A percentile compares a stretch with the other conserved stretches of the same genome.
These are phyloP conservation scores for Hyalella azteca DNA, from an alignment of 2,888 invertebrate species.

Conservation along the genomic window DNA sequence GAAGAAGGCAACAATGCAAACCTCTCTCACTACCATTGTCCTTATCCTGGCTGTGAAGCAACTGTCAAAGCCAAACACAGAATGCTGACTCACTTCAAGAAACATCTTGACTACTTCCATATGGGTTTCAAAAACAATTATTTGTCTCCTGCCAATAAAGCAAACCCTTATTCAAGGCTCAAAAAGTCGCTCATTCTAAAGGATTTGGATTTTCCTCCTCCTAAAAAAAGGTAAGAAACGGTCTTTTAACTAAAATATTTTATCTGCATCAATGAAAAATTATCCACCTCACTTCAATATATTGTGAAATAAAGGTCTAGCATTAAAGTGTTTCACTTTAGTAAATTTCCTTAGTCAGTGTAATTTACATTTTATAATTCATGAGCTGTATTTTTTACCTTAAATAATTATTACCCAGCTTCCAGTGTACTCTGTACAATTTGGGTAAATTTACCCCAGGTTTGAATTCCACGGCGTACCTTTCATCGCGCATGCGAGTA, in stretches of 20 bases:
- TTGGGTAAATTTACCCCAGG: too few relatives aligned
- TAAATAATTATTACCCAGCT: too few relatives aligned
- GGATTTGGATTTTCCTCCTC: not conserved
- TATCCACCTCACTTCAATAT: too few relatives aligned
- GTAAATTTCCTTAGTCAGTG: too few relatives aligned
- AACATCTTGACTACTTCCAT: conserved; percentile 8
- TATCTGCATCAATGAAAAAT: too few relatives aligned
- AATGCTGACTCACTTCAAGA: conserved; percentile 18
- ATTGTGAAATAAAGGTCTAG: too few relatives aligned
- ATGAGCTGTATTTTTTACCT: too few relatives aligned
- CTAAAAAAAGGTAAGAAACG: conserved; percentile 6
- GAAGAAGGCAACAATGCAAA: not conserved
- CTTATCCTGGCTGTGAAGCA: conserved; percentile 7
- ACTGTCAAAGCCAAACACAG: conserved; percentile 13
- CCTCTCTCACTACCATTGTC: conserved; percentile 30
- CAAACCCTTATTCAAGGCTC: not conserved
- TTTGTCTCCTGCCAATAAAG: not conserved
- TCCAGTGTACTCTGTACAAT: too few relatives aligned
- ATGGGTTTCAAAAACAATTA: conserved; percentile 9
- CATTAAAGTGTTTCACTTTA: too few relatives aligned
- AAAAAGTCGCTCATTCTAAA: conserved; percentile 1
- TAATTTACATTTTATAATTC: too few relatives aligned
- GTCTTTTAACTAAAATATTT: too few relatives aligned
- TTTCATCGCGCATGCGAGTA: conserved; percentile 12
- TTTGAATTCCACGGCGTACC: conserved; percentile 27